Base-by-base conservation (phyloP, 2,113 vertebrate genomes). In the Ursus arctos region DNA sequence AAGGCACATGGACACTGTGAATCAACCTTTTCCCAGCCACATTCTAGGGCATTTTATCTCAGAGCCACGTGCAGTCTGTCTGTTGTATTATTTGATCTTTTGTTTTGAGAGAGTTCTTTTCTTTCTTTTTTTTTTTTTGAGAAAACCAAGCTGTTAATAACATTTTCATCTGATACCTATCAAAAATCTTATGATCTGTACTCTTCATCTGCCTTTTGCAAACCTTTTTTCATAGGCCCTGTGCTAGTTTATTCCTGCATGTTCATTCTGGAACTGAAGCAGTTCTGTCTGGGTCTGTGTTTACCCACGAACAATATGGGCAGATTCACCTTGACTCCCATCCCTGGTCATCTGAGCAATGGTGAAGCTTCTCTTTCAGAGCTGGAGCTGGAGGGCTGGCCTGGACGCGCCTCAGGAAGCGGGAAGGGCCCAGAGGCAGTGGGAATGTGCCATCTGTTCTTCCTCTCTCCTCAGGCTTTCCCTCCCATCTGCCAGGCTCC, bases 101-200 rank as follows among this genome's bases (percentile, higher is more conserved):
- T 79, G 16, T 88, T 92, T 79, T 43, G 59, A 95, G 85, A 88
- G 36, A 83, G 21, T 49, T 33, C 49, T 85, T 47, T 36, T 65
- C 36, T 86, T 33, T 72, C n/a, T 31, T 97, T 81, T 71, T 74
- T 36, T 96, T 85, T 71, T 76, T 65, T 61, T 82, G 26, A 24
- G 49, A 69, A 36, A 83, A 88, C 40, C 74, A 71, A 81, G 77
- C 36, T 88, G 24, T 33, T 57, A 26, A 43, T 43, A 43, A 43
- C 24, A 31, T 40, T 87, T 71, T 87, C 49, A 21, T 85, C 36
- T 36, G 53, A 65, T 74, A 12, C 47, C 49, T 36, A 4, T 63
- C 79, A 14, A 18, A 84, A 63, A 40, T 63, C 72, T 40, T 87
- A 43, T 43, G 19, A 5, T 77, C 76, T 80, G 0, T 55, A 8